Conservation (phyloP, 1,140 invertebrate genomes). For the Drosophila orena region DNA sequence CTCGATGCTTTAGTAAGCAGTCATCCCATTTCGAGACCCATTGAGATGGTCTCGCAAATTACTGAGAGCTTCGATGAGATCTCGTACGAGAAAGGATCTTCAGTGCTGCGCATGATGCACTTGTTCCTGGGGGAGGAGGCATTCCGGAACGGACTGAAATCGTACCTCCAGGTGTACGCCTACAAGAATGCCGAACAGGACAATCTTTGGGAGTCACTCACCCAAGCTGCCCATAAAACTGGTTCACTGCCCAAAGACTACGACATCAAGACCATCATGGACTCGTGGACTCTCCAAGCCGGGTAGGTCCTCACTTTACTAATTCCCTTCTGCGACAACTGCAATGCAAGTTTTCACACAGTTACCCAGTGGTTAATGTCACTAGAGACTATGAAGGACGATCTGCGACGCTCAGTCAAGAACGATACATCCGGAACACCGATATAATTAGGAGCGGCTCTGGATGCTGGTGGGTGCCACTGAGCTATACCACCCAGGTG, state of each 20-base stretch:
- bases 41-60: conserved; percentile 91
- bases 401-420: conserved; percentile 2
- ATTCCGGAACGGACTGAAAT: conserved; percentile 89
- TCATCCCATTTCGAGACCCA: conserved; percentile 88
- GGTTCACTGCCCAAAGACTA: conserved; percentile 86
- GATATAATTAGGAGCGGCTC: not conserved
- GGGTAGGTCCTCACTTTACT: conserved; percentile 64
- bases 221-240: conserved; percentile 86
- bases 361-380: conserved; percentile 91
- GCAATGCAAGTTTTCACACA: not conserved
- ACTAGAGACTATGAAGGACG: conserved; percentile 86
- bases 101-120: conserved; percentile 95
- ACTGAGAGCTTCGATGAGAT: conserved; percentile 95
- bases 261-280: conserved; percentile 89
- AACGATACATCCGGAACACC: conserved; percentile 7
- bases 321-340: too few relatives aligned
- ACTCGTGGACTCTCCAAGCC: conserved; percentile 93
- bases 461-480: conserved; percentile 86
- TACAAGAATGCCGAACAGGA: conserved; percentile 92
- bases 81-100: conserved; percentile 94
- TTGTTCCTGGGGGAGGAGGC: conserved; percentile 92
- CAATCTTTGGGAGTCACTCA: conserved; percentile 93
- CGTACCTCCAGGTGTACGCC: conserved; percentile 88
- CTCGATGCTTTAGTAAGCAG: conserved; percentile 87
- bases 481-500: conserved; percentile 87